Evolutionary conservation across 2,888 invertebrate genomes (phyloP), one percentile per base, ranked within the genome.

Genomic region (Pomacea canaliculata): DNA sequence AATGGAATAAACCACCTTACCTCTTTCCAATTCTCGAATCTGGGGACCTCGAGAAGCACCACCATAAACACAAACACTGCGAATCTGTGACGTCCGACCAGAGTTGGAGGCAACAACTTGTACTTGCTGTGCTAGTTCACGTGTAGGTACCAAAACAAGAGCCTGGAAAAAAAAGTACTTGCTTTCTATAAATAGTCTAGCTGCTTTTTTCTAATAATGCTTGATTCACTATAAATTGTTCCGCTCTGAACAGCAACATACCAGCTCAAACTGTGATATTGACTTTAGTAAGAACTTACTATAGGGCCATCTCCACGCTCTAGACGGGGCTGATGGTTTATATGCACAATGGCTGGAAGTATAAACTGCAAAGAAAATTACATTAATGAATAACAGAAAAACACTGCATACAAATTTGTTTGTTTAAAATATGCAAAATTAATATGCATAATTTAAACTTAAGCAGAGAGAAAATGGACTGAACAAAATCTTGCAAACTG

Each of bases 61-160:
- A 76, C 99, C 99, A 92, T 99, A 99, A 51, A 98, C 95, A 91
- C 99, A 99, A 7, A 97, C 97, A 89, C 97, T 96, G 68, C 96
- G 93, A 80, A 98, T 95, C 87, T 95, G 94, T 7, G 96, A 95
- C 0, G 94, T 93, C 71, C 93, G 93, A 77, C 98, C 97, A 91
- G 97, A 98, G 85, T 97, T 96, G 79, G 94, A 94, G 0, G 98
- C 97, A 10, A 99, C 98, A 84, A 96, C 95, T 89, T 96, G 95
- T 80, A 98, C 98, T 91, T 98, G 92, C 82, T 92, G 92, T 10
- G 92, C 92, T 73, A 92, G 84, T 82, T 92, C 92, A 81, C 92
- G 85, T 16, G 92, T 92, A 23, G 92, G 92, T 19, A 97, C 97
- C 85, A 98, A 91, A 59, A 97, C 95, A 73, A 98, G 92, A 68